These are phyloP conservation scores for Neomicropteryx cornuta DNA, from an alignment of 1,140 invertebrate genomes.

Conservation along the genomic window DNA sequence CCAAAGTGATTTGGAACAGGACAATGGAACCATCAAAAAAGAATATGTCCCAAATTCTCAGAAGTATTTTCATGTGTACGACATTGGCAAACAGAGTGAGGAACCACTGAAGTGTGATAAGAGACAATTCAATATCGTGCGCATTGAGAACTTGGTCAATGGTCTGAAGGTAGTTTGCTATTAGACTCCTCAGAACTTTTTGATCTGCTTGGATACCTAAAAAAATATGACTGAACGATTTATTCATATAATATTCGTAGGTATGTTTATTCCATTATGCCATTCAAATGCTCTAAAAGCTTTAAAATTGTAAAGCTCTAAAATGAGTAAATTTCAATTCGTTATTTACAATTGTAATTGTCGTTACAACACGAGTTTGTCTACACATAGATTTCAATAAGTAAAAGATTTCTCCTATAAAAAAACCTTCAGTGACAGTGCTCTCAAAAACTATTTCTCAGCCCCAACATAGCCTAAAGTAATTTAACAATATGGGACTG, in stretches of 20 bases:
- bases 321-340: too few relatives aligned
- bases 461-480: too few relatives aligned
- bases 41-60: constrained; percentile 95
- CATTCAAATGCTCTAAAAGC: constrained; percentile 3
- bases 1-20: constrained; percentile 92
- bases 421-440: too few relatives aligned
- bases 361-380: too few relatives aligned
- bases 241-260: background rate
- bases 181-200: constrained; percentile 80
- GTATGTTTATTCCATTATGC: background rate
- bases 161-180: constrained; percentile 81
- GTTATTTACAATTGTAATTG: too few relatives aligned
- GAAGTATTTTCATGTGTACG: constrained; percentile 92
- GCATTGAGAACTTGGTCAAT: constrained; percentile 81
- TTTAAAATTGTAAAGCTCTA: constrained; percentile 6
- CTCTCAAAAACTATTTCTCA: too few relatives aligned
- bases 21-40: constrained; percentile 92
- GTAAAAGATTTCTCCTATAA: too few relatives aligned
- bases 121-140: constrained; percentile 91
- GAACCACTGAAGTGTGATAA: constrained; percentile 97
- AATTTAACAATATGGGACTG: too few relatives aligned
- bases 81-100: constrained; percentile 96
- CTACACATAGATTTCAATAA: too few relatives aligned
- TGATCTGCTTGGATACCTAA: constrained; percentile 86
- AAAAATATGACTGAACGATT: constrained; percentile 9